A percentile compares a stretch with the other conserved stretches of the same genome.
phyloP scores from a whole-genome alignment of 1,140 invertebrate species.

The Nasonia vitripennis region DNA sequence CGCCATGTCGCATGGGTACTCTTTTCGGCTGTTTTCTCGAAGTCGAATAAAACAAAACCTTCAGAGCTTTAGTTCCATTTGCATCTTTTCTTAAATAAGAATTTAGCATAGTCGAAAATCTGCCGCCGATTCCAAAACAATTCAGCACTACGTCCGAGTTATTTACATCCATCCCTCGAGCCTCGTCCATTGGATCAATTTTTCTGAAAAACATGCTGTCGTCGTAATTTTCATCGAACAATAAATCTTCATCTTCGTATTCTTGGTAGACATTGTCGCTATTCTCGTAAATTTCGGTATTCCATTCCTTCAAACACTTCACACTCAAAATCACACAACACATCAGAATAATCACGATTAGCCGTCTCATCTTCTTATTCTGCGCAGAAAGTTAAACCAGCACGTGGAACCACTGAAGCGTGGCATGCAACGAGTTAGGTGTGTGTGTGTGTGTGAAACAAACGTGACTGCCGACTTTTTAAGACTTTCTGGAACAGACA shows the following conservation, averaged over 20 bases:
- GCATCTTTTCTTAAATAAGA: background rate
- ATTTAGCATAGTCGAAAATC: background rate
- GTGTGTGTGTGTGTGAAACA: background rate
- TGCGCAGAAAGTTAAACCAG: no score
- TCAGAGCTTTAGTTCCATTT: constrained; percentile 54
- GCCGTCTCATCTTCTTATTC: background rate
- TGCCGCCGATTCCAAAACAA: constrained; percentile 18
- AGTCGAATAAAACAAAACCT: constrained; percentile 65
- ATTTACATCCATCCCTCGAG: background rate
- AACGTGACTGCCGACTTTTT: background rate
- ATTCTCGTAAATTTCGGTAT: background rate
- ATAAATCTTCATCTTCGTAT: background rate
- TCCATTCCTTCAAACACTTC: background rate
- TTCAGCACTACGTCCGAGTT: background rate
- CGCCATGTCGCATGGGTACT: constrained; percentile 64
- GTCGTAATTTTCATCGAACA: background rate
- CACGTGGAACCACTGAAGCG: background rate
- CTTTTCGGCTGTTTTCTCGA: constrained; percentile 60
- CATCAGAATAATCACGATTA: background rate
- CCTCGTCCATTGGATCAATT: background rate
- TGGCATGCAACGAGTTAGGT: background rate
- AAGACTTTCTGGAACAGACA: background rate
- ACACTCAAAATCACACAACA: background rate
- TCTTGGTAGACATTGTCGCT: background rate
- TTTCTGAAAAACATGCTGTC: background rate